Evolutionary conservation across 2,888 invertebrate species (phyloP).

Genomic region (Habrosyne pyritoides): DNA sequence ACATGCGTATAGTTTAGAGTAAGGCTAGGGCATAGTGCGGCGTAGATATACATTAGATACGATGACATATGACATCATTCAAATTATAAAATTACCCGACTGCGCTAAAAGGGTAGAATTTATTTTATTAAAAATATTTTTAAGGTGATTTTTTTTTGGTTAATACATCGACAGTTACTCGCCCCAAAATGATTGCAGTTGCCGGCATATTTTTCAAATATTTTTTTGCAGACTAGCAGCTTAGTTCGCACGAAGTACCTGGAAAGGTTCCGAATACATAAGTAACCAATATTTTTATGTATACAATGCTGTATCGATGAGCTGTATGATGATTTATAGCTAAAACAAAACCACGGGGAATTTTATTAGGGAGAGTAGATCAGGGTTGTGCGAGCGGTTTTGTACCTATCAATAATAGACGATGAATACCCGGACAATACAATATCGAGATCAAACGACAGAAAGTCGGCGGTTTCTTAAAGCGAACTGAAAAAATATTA

Average conservation of each 20-base stretch:
- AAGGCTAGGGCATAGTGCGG: not conserved
- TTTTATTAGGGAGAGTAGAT: not conserved
- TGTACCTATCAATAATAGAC: not conserved
- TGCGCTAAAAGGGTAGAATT: not conserved
- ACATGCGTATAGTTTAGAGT: not conserved
- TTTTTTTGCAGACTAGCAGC: not conserved
- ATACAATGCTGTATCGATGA: not conserved
- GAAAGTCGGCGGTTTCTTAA: not conserved
- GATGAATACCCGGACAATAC: not conserved
- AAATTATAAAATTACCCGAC: conserved; percentile 1
- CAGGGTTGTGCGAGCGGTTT: not conserved
- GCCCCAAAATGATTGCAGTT: not conserved
- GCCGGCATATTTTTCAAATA: not conserved
- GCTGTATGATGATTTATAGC: not conserved
- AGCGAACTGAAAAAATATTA: not conserved
- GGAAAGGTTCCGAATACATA: not conserved
- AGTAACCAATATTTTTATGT: not conserved
- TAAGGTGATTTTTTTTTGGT: not conserved
- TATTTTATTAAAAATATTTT: conserved; percentile 1
- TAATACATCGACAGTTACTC: not conserved
- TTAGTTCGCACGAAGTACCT: not conserved
- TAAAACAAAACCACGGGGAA: not conserved
- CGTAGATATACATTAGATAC: not conserved
- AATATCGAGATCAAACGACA: not conserved
- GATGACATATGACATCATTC: not conserved